Evolutionary conservation across 2,113 vertebrate genomes (phyloP).

Genomic region (Corvus cornix): DNA sequence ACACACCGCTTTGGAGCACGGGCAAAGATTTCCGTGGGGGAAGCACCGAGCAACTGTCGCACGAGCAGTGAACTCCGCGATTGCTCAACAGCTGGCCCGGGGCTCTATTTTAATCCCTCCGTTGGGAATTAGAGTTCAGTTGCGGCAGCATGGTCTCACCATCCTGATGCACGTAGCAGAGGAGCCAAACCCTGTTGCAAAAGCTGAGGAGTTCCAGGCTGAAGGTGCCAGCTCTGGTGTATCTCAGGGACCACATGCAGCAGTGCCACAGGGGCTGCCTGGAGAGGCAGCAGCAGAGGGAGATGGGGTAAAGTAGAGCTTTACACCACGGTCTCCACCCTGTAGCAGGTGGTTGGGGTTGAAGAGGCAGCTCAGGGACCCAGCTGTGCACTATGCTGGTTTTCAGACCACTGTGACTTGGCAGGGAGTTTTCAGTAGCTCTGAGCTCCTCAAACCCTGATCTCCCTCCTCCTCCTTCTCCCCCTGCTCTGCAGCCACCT

Average conservation of each 20-base stretch:
- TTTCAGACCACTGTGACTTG: not conserved
- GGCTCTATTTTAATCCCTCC: not conserved
- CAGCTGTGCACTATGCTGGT: not conserved
- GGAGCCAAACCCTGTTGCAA: not conserved
- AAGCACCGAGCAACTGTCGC: not conserved
- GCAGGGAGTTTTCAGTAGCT: not conserved
- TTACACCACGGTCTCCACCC: not conserved
- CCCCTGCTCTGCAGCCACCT: not conserved
- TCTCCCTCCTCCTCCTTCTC: not conserved
- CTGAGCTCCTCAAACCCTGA: not conserved
- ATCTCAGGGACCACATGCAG: not conserved
- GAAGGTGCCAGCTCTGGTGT: not conserved
- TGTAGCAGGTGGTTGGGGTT: not conserved
- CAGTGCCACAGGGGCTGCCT: not conserved
- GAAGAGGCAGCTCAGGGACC: not conserved
- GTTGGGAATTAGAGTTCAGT: not conserved
- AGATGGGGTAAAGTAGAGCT: not conserved
- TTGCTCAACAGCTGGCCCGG: not conserved
- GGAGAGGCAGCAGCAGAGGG: not conserved
- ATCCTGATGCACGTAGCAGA: not conserved
- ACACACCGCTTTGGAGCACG: not conserved
- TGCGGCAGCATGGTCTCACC: not conserved
- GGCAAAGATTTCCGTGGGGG: not conserved
- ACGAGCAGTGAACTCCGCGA: fast-evolving
- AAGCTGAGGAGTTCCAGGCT: not conserved